phyloP scores from a whole-genome alignment of 53 echinoderm and acorn worm species.

The Crossaster papposus region DNA sequence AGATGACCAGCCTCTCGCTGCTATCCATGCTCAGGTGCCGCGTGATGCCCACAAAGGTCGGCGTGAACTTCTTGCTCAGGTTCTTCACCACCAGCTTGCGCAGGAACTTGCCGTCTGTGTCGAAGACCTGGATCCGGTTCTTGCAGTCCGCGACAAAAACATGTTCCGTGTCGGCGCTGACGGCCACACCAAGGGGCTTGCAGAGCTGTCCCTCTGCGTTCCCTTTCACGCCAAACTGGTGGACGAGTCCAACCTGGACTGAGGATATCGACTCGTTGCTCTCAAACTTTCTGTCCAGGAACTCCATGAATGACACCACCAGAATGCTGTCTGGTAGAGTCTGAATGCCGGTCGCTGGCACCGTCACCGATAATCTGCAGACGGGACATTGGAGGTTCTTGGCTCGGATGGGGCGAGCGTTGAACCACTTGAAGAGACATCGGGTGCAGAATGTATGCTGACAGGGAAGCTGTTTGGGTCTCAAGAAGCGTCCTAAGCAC shows the following conservation, averaged over 20 bases:
- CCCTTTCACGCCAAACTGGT: conserved; percentile 83
- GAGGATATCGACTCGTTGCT: conserved; percentile 65
- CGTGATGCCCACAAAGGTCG: conserved; percentile 69
- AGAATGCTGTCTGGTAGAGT: conserved; percentile 73
- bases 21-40: conserved; percentile 72
- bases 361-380: conserved; percentile 68
- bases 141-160: conserved; percentile 84
- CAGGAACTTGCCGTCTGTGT: conserved; percentile 75
- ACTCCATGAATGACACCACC: conserved; percentile 73
- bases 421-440: conserved; percentile 84
- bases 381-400: conserved; percentile 79
- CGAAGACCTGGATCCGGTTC: conserved; percentile 83
- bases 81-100: conserved; percentile 76
- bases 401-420: conserved; percentile 65
- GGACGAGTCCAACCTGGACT: conserved; percentile 68
- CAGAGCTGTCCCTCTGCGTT: conserved; percentile 77
- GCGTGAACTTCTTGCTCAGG: conserved; percentile 75
- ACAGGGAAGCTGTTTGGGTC: conserved; percentile 84
- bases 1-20: conserved; percentile 74
- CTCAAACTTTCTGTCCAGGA: conserved; percentile 73
- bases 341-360: conserved; percentile 72
- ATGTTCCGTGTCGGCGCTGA: conserved; percentile 69
- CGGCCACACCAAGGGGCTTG: conserved; percentile 74
- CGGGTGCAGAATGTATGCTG: conserved; percentile 90
- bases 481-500: conserved; percentile 76